Evolutionary conservation across 2,113 vertebrate species (phyloP).

Genomic region (Ursus arctos): DNA sequence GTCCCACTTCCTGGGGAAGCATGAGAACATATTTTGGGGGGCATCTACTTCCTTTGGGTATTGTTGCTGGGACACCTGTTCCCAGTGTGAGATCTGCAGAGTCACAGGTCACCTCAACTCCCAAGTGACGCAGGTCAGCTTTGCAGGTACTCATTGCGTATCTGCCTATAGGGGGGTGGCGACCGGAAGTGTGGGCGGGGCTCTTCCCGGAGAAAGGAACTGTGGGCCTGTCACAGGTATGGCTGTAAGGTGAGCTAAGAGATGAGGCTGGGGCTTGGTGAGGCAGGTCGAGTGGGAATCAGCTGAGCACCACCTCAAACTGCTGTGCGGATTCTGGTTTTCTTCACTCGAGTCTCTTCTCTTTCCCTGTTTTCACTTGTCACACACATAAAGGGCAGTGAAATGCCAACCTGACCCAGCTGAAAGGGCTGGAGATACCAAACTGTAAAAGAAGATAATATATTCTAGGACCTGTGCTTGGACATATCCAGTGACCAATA

Average conservation of each 20-base stretch:
- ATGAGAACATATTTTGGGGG: background rate
- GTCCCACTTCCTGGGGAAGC: background rate
- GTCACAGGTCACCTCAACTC: background rate
- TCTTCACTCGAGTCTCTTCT: conserved; percentile 32
- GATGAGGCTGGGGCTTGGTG: background rate
- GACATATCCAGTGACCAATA: background rate
- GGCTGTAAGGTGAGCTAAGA: background rate
- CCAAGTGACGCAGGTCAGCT: background rate
- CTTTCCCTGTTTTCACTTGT: conserved; percentile 60
- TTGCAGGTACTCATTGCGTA: background rate
- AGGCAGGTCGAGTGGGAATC: background rate
- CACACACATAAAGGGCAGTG: conserved; percentile 65
- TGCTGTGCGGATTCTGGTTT: background rate
- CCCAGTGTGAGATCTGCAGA: background rate
- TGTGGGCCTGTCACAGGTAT: background rate
- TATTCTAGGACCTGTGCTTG: background rate
- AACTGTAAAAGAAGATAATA: conserved; percentile 57
- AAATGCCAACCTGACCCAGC: conserved; percentile 63
- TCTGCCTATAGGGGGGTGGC: background rate
- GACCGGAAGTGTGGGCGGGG: background rate
- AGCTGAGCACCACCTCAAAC: background rate
- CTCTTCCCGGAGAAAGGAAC: background rate
- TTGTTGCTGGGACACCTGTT: background rate
- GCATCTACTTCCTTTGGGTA: background rate
- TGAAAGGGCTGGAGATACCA: conserved; percentile 33